These are phyloP conservation scores for Geotrupes spiniger DNA, from an alignment of 2,888 invertebrate species.

Conservation along the genomic window DNA sequence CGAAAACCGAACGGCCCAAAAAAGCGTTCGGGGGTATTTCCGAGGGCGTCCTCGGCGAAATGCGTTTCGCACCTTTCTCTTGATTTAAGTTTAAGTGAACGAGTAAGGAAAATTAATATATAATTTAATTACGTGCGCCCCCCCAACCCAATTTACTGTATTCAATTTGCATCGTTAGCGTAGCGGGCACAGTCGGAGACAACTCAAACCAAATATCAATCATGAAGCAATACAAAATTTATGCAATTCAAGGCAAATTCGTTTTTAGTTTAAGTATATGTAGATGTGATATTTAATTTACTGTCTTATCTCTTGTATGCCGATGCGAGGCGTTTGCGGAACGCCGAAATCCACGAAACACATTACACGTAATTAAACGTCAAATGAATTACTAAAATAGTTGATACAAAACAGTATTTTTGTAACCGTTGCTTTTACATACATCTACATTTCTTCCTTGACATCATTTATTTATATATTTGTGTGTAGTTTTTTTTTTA, in stretches of 20 bases:
- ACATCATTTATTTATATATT: conserved; percentile 20
- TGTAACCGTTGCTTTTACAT: conserved; percentile 22
- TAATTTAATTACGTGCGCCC: no score
- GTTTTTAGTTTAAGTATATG: conserved; percentile 20
- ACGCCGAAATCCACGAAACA: no score
- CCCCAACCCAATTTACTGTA: no score
- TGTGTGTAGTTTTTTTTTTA: conserved; percentile 8
- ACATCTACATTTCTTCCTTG: conserved; percentile 2
- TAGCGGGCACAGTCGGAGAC: neutral
- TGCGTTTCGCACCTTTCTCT: neutral
- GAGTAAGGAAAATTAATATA: no score
- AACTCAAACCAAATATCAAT: conserved; percentile 18
- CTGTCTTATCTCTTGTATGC: neutral
- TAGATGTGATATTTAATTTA: conserved; percentile 30
- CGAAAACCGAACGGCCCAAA: conserved; percentile 18
- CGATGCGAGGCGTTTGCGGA: no score
- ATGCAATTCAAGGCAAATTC: neutral
- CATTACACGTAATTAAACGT: neutral
- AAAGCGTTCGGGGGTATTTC: conserved; percentile 4
- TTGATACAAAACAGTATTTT: conserved; percentile 26
- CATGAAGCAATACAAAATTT: conserved; percentile 14
- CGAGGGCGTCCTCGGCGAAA: neutral
- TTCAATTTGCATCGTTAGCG: no score
- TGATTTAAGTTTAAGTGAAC: no score
- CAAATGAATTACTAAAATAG: neutral